Evolutionary conservation across 2,888 invertebrate genomes (phyloP), one percentile per base, ranked within the genome.

Genomic region (Mesorhabditis spiculigera): DNA sequence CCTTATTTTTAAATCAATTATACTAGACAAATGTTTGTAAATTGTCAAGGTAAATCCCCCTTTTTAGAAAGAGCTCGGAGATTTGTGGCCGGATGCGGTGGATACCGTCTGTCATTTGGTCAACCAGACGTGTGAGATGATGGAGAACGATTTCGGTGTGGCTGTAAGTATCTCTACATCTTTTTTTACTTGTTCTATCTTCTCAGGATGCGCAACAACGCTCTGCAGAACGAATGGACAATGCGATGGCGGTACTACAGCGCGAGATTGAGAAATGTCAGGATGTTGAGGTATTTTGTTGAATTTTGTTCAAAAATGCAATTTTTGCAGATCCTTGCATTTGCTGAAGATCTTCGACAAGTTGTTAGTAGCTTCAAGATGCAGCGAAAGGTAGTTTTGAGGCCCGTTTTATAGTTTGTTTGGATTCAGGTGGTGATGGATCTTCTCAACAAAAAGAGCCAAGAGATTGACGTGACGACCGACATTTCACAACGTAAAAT

Each of bases 41-140:
- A 28, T 28, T 28, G 28, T 28, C 28, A 28, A 28, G 28, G 28
- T 28, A 28, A 28, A 28, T 28, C 28, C 28, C 28, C 28, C n/a
- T 50, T 50, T 50, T n/a, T n/a, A 50, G 58, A n/a, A 50, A 13
- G 8, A 10, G n/a, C 8, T 50, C 58, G 58, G 58, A 10, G 68
- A 68, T 5, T 41, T 65, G 44, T 74, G 71, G 71, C 70, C 69
- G 63, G 74, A 74, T 45, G 28, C 70, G 50, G 70, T 74, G 43
- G 74, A 71, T 65, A 67, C 62, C 28, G 63, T 70, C 28, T 74
- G 74, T 16, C 58, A 61, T 13, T n/a, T 70, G 4, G 67, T 74
- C 28, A 71, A 74, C 43, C 50, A 41, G 4, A 69, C 65, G 6
- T 71, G 71, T 43, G 44, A n/a, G 63, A 42, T 3, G 62, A 65